Evolutionary conservation across 2,797 vertebrate species (phyloP).

Genomic region (Sphenodon punctatus): DNA sequence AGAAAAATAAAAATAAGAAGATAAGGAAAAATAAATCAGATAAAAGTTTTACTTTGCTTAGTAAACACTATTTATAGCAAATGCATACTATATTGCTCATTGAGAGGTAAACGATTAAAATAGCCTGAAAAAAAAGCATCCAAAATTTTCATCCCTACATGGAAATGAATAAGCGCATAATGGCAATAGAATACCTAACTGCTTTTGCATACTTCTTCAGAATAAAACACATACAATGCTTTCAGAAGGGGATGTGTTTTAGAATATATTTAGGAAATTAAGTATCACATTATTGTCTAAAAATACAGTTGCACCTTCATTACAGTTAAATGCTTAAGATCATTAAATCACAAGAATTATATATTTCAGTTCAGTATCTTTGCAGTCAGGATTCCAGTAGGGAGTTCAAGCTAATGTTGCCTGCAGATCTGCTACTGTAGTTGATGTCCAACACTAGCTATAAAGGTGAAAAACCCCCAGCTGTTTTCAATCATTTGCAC

Average conservation of each 20-base stretch:
- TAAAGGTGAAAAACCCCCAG: neutral
- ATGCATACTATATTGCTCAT: neutral
- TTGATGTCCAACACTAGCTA: neutral
- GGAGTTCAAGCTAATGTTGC: neutral
- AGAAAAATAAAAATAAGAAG: too few relatives aligned
- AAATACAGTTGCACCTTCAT: rapidly evolving
- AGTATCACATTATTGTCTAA: rapidly evolving
- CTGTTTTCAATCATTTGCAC: neutral
- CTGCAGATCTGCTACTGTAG: neutral
- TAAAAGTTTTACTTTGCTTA: neutral
- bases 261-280: neutral
- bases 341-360: rapidly evolving
- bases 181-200: neutral
- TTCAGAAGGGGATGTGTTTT: rapidly evolving
- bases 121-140: neutral
- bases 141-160: rapidly evolving
- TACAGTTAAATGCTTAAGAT: rapidly evolving
- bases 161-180: too few relatives aligned
- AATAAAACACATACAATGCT: rapidly evolving
- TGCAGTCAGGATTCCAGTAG: neutral
- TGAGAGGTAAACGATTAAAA: neutral
- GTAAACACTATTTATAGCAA: neutral
- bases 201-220: neutral
- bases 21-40: too few relatives aligned
- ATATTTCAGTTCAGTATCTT: neutral